Evolutionary conservation across 2,797 vertebrate genomes (phyloP).

Genomic region (Kryptolebias ocellatus): DNA sequence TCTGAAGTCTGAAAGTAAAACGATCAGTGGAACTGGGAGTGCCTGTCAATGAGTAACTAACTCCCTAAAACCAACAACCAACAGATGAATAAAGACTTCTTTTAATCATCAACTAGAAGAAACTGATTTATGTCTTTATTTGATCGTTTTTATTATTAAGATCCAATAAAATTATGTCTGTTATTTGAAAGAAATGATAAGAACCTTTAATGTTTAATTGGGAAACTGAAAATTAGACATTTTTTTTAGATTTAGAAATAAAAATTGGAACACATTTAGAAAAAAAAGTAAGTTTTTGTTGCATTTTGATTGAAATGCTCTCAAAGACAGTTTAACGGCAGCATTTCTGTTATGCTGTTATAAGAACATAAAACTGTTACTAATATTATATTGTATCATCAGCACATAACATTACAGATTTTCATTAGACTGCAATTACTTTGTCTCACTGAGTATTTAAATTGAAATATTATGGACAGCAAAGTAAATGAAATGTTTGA

Average conservation of each 20-base stretch:
- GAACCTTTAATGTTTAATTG: too few species aligned
- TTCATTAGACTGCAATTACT: not conserved
- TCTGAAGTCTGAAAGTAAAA: not conserved
- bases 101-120: not conserved
- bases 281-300: not conserved
- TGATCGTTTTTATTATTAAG: too few species aligned
- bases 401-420: not conserved
- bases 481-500: not conserved
- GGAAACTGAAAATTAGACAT: too few species aligned
- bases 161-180: too few species aligned
- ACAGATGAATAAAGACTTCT: not conserved
- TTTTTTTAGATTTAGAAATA: too few species aligned
- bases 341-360: too few species aligned
- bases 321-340: not conserved
- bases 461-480: not conserved
- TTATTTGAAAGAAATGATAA: too few species aligned
- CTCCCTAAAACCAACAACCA: not conserved
- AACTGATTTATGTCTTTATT: not conserved
- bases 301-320: not conserved
- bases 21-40: not conserved
- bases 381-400: not conserved
- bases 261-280: too few species aligned
- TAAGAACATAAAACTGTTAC: not conserved
- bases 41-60: conserved; percentile 28
- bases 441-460: not conserved